phyloP scores from a whole-genome alignment of 2,888 invertebrate species.

The Limnephilus auricula region DNA sequence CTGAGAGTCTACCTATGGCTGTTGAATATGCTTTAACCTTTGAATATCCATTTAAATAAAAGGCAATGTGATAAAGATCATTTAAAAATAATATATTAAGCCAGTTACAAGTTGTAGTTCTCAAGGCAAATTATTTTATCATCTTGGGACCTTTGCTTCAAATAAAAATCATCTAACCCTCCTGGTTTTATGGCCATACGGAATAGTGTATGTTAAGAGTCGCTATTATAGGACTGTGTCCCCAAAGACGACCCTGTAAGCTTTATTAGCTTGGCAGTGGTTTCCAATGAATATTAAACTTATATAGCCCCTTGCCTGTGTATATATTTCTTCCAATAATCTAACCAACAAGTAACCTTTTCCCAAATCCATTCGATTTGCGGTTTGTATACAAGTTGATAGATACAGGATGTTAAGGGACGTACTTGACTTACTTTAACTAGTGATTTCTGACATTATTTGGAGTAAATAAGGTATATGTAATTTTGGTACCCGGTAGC shows the following conservation, averaged over 20 bases:
- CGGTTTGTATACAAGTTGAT: not conserved
- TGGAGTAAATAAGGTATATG: too few species aligned
- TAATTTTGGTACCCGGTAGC: too few species aligned
- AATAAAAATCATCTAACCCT: not conserved
- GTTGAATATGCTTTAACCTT: too few species aligned
- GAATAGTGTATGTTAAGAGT: not conserved
- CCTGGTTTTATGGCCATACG: not conserved
- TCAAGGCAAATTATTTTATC: not conserved
- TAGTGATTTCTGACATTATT: too few species aligned
- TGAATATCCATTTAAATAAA: not conserved
- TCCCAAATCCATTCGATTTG: not conserved
- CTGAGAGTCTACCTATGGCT: too few species aligned
- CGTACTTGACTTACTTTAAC: too few species aligned
- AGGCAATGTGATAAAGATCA: not conserved
- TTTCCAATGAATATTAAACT: not conserved
- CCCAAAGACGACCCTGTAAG: not conserved
- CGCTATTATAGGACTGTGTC: not conserved
- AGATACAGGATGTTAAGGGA: too few species aligned
- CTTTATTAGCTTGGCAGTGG: not conserved
- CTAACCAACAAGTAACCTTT: not conserved
- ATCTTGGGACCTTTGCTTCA: not conserved
- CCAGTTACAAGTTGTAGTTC: not conserved
- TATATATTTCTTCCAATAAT: not conserved
- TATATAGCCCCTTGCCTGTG: not conserved
- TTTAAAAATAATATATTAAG: not conserved